phyloP scores from a whole-genome alignment of 1,140 invertebrate genomes.

The Drosophila simulans region DNA sequence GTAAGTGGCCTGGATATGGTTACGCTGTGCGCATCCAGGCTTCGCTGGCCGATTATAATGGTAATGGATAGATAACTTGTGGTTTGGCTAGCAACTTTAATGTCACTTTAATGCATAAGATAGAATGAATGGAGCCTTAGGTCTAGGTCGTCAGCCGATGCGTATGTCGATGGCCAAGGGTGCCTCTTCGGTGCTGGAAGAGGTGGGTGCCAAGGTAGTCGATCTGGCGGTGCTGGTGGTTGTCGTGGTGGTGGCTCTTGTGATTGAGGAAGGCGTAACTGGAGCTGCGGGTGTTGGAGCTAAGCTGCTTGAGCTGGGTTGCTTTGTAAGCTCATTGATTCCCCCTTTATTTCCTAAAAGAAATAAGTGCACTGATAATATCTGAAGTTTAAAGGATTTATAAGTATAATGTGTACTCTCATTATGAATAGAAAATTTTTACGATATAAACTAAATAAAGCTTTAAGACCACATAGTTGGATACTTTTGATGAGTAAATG shows the following conservation, averaged over 20 bases:
- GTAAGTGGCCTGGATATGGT: constrained; percentile 29
- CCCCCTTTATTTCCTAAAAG: constrained; percentile 7
- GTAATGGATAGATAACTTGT: constrained; percentile 44
- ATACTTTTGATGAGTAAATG: not conserved
- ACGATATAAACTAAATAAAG: too few species aligned
- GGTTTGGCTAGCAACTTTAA: constrained; percentile 43
- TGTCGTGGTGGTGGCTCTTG: not conserved
- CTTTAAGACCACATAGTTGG: too few species aligned
- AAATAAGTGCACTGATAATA: not conserved
- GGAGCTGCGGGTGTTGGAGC: constrained; percentile 8
- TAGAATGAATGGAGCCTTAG: constrained; percentile 8
- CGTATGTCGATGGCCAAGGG: constrained; percentile 67
- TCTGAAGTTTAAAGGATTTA: not conserved
- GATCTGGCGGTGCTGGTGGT: constrained; percentile 5
- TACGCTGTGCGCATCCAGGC: constrained; percentile 33
- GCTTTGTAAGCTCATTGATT: not conserved
- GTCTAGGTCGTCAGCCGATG: constrained; percentile 36
- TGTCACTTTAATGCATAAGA: constrained; percentile 5
- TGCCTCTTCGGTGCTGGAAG: constrained; percentile 44
- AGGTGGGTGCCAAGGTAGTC: constrained; percentile 16
- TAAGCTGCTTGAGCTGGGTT: constrained; percentile 5
- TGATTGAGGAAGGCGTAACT: not conserved
- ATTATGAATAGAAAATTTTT: too few species aligned
- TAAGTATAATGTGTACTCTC: not conserved
- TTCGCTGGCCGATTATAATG: constrained; percentile 18